phyloP scores from a whole-genome alignment of 2,797 vertebrate species.

The Prionace glauca region DNA sequence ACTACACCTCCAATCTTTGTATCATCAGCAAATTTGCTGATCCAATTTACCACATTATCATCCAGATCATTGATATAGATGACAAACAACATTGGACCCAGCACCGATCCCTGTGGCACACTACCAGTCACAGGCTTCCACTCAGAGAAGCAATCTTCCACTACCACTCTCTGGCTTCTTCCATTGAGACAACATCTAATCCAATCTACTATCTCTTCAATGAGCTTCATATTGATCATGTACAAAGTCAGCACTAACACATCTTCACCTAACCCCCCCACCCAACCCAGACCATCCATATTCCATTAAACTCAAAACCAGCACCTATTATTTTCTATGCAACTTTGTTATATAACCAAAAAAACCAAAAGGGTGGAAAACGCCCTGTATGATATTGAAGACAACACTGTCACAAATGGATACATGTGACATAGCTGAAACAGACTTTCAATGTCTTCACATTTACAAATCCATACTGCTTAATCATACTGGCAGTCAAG shows the following conservation, averaged over 20 bases:
- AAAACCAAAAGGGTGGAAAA: background rate
- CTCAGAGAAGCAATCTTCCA: no score
- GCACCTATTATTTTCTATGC: background rate
- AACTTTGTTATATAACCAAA: background rate
- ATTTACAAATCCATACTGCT: background rate
- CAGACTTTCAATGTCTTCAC: background rate
- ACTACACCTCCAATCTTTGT: no score
- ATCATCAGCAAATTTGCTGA: no score
- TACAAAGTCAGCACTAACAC: background rate
- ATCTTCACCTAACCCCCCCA: background rate
- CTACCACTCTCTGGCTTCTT: no score
- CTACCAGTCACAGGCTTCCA: no score
- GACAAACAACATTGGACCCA: no score
- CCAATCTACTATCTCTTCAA: no score
- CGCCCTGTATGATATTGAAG: background rate
- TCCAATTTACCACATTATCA: no score
- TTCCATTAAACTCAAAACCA: background rate
- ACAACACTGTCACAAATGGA: background rate
- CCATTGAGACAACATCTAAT: no score
- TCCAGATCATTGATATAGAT: no score
- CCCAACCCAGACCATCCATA: background rate
- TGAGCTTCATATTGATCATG: background rate
- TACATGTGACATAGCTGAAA: background rate
- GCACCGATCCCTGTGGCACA: no score
- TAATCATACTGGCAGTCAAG: background rate